Percentiles rank a stretch among this genome's conserved stretches.
Evolutionary conservation across 2,888 invertebrate genomes (phyloP).

Genomic region (Phlogophora meticulosa): DNA sequence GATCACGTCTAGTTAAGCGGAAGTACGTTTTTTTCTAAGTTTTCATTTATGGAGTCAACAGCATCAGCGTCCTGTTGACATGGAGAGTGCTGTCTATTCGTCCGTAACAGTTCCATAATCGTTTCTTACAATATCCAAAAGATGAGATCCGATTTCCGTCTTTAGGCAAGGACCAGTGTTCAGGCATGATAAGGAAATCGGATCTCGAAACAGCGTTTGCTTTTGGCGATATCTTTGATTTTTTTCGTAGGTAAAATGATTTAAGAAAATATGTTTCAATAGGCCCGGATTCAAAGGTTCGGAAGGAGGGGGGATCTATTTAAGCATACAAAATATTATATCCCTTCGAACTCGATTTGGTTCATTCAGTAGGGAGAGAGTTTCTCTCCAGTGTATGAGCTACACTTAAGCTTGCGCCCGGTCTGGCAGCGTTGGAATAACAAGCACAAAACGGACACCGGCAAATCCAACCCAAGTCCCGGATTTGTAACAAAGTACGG

Average conservation of each 20-base stretch:
- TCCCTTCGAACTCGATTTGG: conserved; percentile 55
- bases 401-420: conserved; percentile 74
- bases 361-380: conserved; percentile 58
- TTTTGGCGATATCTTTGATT: conserved; percentile 39
- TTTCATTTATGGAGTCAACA: background rate
- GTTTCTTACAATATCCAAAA: conserved; percentile 21
- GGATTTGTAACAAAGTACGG: conserved; percentile 88
- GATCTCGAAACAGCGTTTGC: conserved; percentile 33
- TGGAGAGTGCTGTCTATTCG: conserved; percentile 3
- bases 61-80: background rate
- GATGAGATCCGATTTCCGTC: conserved; percentile 45
- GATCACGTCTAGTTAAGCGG: background rate
- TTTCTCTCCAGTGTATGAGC: conserved; percentile 66
- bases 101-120: conserved; percentile 41
- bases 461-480: conserved; percentile 85
- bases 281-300: conserved; percentile 5
- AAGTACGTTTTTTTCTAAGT: background rate
- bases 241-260: conserved; percentile 25
- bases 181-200: conserved; percentile 32
- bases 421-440: conserved; percentile 81
- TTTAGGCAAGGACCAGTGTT: conserved; percentile 15
- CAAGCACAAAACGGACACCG: conserved; percentile 86
- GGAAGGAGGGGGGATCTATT: conserved; percentile 19
- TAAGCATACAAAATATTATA: conserved; percentile 22
- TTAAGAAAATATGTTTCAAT: conserved; percentile 30